A percentile compares a stretch with the other conserved stretches of the same genome.
These are phyloP conservation scores for Trochalopteron elliotii DNA, from an alignment of 2,113 vertebrate species.

Conservation along the genomic window DNA sequence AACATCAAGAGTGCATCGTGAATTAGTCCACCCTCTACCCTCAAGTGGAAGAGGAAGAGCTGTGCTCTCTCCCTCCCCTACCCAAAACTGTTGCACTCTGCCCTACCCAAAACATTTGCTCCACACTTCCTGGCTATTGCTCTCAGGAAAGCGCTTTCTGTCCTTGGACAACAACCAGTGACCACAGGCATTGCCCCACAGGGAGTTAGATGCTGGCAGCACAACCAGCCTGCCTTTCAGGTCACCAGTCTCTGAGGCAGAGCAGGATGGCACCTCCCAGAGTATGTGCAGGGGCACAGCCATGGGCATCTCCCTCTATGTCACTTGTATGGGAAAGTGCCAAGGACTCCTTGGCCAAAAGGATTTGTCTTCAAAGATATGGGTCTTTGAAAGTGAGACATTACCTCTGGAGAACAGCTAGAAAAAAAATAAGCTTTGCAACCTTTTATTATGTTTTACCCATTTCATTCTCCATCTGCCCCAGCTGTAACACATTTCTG, in stretches of 20 bases:
- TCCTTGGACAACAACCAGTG: neutral
- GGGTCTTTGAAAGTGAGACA: neutral
- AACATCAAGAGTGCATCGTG: neutral
- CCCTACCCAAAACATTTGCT: neutral
- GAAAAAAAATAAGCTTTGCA: neutral
- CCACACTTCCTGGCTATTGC: neutral
- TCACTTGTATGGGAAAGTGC: fast-evolving
- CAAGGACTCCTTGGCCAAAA: neutral
- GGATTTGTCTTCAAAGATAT: neutral
- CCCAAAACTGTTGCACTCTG: neutral
- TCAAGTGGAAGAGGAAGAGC: neutral
- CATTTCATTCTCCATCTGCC: neutral
- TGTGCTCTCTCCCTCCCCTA: fast-evolving
- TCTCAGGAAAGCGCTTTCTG: neutral
- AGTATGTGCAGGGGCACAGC: fast-evolving
- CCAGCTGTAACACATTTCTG: neutral
- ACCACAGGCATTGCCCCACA: neutral
- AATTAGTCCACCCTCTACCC: neutral
- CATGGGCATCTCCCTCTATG: neutral
- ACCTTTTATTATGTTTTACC: neutral
- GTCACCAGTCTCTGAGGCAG: neutral
- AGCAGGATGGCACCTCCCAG: neutral
- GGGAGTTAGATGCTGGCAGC: neutral
- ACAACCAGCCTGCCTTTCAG: neutral
- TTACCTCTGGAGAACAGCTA: neutral